Base-by-base conservation (phyloP, 1,140 invertebrate species). In the Ceratina japonica region DNA sequence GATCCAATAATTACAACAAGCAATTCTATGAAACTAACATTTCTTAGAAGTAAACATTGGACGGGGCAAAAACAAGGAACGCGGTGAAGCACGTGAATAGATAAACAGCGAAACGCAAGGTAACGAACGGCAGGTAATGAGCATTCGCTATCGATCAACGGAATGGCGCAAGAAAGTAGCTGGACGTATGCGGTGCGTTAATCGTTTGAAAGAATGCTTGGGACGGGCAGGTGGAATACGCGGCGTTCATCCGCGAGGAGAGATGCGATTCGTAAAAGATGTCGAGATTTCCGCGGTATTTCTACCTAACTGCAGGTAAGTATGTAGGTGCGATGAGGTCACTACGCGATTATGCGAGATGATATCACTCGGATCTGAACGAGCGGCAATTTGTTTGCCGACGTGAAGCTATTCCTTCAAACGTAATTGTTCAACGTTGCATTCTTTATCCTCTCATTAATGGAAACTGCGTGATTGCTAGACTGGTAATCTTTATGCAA, bases 271-370 rank as follows among this genome's bases (percentile, higher is more conserved):
- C 15, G 54, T 31, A n/a, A 74, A 52, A 56, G 61, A 64, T 72
- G 58, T 62, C 5, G 54, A 59, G 71, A 75, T 75, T 59, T 80
- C 49, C 72, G 4, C 20, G 37, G 66, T 62, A 66, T 66, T 56
- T 54, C 54, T 72, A 54, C 66, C 44, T 78, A 72, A 72, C 68
- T 56, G 63, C 44, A 24, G 52, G 27, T n/a, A 64, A 44, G 37
- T 44, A 44, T 44, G 75, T 65, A 76, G 61, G 54, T 44, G 79
- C 66, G 79, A 81, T 81, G 79, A 78, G 61, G 62, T 81, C 75
- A 81, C 24, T 54, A 8, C 68, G 51, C 79, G 75, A 62, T 61
- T 20, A 64, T 56, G 22, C 16, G 37, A 27, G 79, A 61, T 81
- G 79, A 81, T 72, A 81, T 81, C 79, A 81, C 18, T 61, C 68